Conservation (phyloP, 2,113 vertebrate genomes). For the Glaucomys volans region DNA sequence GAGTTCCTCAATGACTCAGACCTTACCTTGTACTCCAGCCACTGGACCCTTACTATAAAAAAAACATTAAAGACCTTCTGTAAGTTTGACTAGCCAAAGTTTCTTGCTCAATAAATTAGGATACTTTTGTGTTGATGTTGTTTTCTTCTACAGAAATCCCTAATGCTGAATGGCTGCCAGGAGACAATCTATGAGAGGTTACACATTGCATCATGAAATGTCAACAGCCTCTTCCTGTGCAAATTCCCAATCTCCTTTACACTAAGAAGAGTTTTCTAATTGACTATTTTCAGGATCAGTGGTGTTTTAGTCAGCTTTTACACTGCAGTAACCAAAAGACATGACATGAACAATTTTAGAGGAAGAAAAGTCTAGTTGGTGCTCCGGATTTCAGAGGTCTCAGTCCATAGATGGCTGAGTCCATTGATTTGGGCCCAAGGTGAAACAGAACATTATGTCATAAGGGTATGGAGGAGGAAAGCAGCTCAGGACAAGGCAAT, state of each 20-base stretch:
- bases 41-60: background rate
- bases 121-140: background rate
- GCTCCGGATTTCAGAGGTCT: too few relatives aligned
- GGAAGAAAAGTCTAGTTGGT: too few relatives aligned
- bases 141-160: slow-evolving; percentile 36
- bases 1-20: slow-evolving; percentile 29
- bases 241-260: slow-evolving; percentile 6
- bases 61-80: background rate
- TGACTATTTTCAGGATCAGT: background rate
- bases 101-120: slow-evolving; percentile 6
- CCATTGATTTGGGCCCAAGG: too few relatives aligned
- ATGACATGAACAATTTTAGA: too few relatives aligned
- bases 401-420: too few relatives aligned
- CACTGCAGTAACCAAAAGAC: too few relatives aligned
- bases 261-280: background rate
- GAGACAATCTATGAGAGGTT: background rate
- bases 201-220: background rate
- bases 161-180: background rate
- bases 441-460: too few relatives aligned
- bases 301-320: too few relatives aligned
- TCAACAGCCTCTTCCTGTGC: background rate
- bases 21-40: background rate
- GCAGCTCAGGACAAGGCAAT: too few relatives aligned
- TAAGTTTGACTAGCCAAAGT: background rate
- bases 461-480: too few relatives aligned